Evolutionary conservation across 2,888 invertebrate species (phyloP), one percentile per base, ranked within the genome.

Genomic region (Protonemura montana): DNA sequence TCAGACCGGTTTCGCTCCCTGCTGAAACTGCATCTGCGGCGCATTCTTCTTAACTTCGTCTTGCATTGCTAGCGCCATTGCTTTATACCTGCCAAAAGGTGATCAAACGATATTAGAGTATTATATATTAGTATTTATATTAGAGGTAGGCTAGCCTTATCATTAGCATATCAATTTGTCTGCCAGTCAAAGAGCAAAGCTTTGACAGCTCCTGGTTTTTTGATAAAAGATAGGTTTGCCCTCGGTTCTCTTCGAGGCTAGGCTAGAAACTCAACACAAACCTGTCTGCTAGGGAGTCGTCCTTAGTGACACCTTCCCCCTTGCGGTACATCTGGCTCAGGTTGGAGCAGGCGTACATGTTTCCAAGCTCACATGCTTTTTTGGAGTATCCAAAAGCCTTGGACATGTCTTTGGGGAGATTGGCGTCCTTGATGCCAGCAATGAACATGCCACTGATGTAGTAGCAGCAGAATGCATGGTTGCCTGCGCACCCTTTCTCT

Each of bases 331-430:
- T 97, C 91, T 96, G 94, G 90, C 97, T 95, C 0, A 98, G 92
- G 92, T 98, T 98, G 0, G 96, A 95, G 92, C 99, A 99, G 0
- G 97, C 96, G 90, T 95, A 96, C 90, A 97, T 94, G 90, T 98
- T 96, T 0, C 96, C 96, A 0, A 95, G 91, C 88, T 97, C 96
- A 91, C 99, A 99, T 0, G 96, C 97, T 91, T 95, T 95, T 87
- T 93, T 91, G 0, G 97, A 95, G 89, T 94, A 96, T 76, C 94
- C 92, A 90, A 97, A 96, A 0, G 98, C 98, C 91, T 96, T 95
- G 77, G 92, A 93, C 93, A 95, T 94, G 90, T 98, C 94, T 88
- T 95, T 94, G 84, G 85, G 77, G n/a, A 88, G 91, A 84, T 94
- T 91, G 0, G 93, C 90, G 88, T 93, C 94, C 83, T 94, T 94